Base-by-base conservation (phyloP, 1,140 invertebrate species). In the Drosophila bipectinata region DNA sequence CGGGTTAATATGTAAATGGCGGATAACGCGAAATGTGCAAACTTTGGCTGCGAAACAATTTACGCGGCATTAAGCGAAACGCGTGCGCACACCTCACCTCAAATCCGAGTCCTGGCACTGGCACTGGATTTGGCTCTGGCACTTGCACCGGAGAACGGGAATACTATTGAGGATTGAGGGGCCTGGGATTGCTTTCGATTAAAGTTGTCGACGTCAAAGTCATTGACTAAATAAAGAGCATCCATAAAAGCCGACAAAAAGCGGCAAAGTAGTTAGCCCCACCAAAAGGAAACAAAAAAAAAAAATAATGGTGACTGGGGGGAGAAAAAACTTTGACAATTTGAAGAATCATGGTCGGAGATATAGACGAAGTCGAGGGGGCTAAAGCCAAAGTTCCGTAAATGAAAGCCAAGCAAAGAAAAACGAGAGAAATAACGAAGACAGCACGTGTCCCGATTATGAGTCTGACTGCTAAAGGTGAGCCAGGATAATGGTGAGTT, bases 191-290 rank as follows among this genome's bases (percentile, higher is more conserved):
- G 82, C 69, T 82, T 85, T 85, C 82, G 82, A 85, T 85, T 85
- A 85, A 85, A 85, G 82, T 87, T 85, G 82, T 79, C 74, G 73
- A 68, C 82, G 82, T 85, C 82, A 85, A 85, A 85, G 82, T 82
- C 82, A 82, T 87, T 87, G 83, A 82, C 82, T 85, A 85, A 85
- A 85, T 87, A 88, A 85, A 81, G 71, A 87, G 82, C 82, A 81
- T 85, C 67, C 74, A 87, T 87, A 85, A 85, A 87, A 76, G 56
- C 45, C 60, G 51, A 54, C 69, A 74, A 62, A 66, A 62, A 66
- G 62, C 62, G 74, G 62, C 45, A 84, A 82, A 87, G 82, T 85
- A 87, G 78, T 82, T 78, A 76, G 72, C 66, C 49, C 26, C 34
- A 14, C 9, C 5, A 4, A 24, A 18, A 32, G 12, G 24, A 52